Evolutionary conservation across 2,888 invertebrate species (phyloP).

Genomic region (Catocala sponsa): DNA sequence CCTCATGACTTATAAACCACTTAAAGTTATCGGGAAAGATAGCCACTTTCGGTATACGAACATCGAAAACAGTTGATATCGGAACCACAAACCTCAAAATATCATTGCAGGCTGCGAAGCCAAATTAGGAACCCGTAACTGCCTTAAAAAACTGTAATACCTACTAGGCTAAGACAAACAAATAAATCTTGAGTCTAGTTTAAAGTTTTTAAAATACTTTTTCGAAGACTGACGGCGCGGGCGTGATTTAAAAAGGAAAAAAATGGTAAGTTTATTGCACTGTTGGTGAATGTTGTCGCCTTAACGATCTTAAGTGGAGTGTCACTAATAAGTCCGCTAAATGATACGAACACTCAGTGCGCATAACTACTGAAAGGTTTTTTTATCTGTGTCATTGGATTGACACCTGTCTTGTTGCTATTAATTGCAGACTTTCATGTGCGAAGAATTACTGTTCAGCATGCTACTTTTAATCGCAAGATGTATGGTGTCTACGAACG

Average conservation of each 20-base stretch:
- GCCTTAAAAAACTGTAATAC: too few relatives aligned
- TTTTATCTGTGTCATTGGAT: constrained; percentile 30
- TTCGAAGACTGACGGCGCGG: neutral
- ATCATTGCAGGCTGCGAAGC: too few relatives aligned
- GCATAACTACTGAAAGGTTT: constrained; percentile 42
- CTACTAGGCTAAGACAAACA: too few relatives aligned
- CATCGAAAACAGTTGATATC: too few relatives aligned
- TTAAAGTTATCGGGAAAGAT: too few relatives aligned
- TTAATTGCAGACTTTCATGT: constrained; percentile 34
- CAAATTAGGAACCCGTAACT: too few relatives aligned
- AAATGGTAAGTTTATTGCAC: constrained; percentile 18
- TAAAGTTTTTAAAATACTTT: too few relatives aligned
- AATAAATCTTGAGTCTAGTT: too few relatives aligned
- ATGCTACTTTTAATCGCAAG: constrained; percentile 9
- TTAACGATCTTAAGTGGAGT: constrained; percentile 49
- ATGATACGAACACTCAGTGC: constrained; percentile 29
- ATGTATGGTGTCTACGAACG: neutral
- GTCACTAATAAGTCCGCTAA: constrained; percentile 42
- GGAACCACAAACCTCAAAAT: too few relatives aligned
- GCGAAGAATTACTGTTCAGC: constrained; percentile 6
- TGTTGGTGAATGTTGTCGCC: constrained; percentile 33
- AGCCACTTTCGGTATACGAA: too few relatives aligned
- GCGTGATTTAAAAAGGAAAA: constrained; percentile 24
- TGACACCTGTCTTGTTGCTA: constrained; percentile 45
- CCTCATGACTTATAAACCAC: too few relatives aligned